Percentiles rank a stretch among this genome's conserved stretches.
Evolutionary conservation across 2,113 vertebrate species (phyloP).

Genomic region (Clarias gariepinus): DNA sequence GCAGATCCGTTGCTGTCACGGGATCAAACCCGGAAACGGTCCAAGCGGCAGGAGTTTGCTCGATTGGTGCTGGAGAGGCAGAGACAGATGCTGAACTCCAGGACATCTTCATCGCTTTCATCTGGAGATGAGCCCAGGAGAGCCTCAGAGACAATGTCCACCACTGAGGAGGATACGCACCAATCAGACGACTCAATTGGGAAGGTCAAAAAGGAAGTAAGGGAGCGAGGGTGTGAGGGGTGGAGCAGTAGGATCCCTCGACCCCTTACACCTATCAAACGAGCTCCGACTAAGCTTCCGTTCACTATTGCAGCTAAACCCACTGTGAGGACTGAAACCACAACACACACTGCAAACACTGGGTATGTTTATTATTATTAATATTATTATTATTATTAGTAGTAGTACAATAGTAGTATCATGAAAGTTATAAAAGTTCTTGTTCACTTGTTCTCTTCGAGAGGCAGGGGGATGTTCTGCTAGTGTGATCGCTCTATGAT

Average conservation of each 20-base stretch:
- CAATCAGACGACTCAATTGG: slow-evolving; percentile 76
- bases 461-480: background rate
- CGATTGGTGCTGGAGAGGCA: slow-evolving; percentile 83
- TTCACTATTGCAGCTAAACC: slow-evolving; percentile 45
- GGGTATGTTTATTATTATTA: slow-evolving; percentile 52
- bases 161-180: slow-evolving; percentile 85
- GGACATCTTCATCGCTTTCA: slow-evolving; percentile 84
- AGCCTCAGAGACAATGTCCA: slow-evolving; percentile 83
- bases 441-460: background rate
- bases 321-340: slow-evolving; percentile 49
- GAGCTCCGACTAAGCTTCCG: slow-evolving; percentile 36
- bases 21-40: slow-evolving; percentile 72
- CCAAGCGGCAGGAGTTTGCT: slow-evolving; percentile 79
- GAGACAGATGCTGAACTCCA: slow-evolving; percentile 81
- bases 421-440: background rate
- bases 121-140: slow-evolving; percentile 82
- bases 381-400: background rate
- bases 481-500: background rate
- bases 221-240: slow-evolving; percentile 64
- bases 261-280: slow-evolving; percentile 75
- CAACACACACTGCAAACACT: slow-evolving; percentile 48
- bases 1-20: slow-evolving; percentile 78
- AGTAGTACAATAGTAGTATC: background rate
- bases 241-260: slow-evolving; percentile 86
- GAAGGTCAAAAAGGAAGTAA: slow-evolving; percentile 68